Base-by-base conservation (phyloP, 1,140 invertebrate species). In the Apis florea region DNA sequence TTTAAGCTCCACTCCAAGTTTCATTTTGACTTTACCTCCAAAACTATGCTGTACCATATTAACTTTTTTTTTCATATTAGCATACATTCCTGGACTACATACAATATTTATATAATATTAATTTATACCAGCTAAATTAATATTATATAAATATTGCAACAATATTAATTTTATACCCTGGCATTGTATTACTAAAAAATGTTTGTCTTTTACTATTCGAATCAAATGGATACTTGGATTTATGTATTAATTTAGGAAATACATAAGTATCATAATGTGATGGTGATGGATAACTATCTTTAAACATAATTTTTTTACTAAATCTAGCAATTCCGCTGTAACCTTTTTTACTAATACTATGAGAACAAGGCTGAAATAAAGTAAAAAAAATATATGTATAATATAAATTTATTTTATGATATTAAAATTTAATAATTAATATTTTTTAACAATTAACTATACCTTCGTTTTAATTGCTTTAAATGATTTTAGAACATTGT, bases 1-100 rank as follows among this genome's bases (percentile, higher is more conserved):
- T 83, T 93, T 93, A 17, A 93, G 64, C 80, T 91, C 86, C 24
- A 92, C 90, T 1, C 90, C 90, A n/a, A 92, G 84, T 66, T 86
- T 85, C 81, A 93, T 85, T 81, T 90, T 90, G 8, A 86, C 70
- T 82, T 83, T 89, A 31, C 92, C 90, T 71, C 93, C 93, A 71
- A 93, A 93, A 83, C 83, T 88, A 54, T 93, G 91, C 53, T 90
- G 84, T 68, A 90, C 90, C 11, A 49, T 68, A 24, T 91, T 85
- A 17, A 77, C 74, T 68, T 76, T 80, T 26, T 80, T 86, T 69
- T 82, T 47, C 24, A 64, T 63, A 8, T 58, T 67, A 31, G 70
- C 71, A 54, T 93, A 92, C 40, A 85, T 85, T 10, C 90, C 91
- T 73, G 92, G 91, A 15, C 92, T 93, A 58, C 58, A 53, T 61